phyloP scores from a whole-genome alignment of 2,113 vertebrate species.

The Urocolius indicus region DNA sequence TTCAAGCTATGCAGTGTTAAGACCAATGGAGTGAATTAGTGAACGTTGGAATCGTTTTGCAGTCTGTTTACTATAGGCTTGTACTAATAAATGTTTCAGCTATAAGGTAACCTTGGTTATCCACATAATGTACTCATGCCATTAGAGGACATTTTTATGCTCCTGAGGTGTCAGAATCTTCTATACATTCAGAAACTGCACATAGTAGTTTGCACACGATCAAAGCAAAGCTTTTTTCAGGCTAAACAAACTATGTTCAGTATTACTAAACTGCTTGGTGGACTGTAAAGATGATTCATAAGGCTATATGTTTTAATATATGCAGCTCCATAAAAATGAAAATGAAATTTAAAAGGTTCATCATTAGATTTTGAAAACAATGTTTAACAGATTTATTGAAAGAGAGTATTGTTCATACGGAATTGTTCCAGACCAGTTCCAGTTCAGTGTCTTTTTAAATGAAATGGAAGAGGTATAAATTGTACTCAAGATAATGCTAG shows the following conservation, averaged over 20 bases:
- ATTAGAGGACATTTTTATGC: not conserved
- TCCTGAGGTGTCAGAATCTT: not conserved
- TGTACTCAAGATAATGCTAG: not conserved
- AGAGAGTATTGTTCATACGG: not conserved
- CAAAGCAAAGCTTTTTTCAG: not conserved
- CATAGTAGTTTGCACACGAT: not conserved
- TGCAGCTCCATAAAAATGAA: conserved; percentile 21
- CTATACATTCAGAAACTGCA: not conserved
- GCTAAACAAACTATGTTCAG: not conserved
- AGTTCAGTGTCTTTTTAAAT: conserved; percentile 10
- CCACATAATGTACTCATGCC: not conserved
- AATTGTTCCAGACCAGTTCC: conserved; percentile 4
- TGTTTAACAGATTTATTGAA: conserved; percentile 28
- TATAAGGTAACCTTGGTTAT: not conserved
- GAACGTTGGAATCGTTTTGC: not conserved
- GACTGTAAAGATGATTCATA: conserved; percentile 1
- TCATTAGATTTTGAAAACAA: conserved; percentile 30
- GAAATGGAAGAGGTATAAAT: conserved; percentile 4
- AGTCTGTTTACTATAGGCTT: not conserved
- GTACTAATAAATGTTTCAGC: not conserved
- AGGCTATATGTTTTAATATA: conserved; percentile 25
- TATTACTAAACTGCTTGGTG: not conserved
- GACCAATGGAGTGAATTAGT: not conserved
- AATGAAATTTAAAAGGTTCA: conserved; percentile 27
- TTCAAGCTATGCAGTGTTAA: not conserved